Evolutionary conservation across 2,113 vertebrate genomes (phyloP).

Genomic region (Malurus melanocephalus): DNA sequence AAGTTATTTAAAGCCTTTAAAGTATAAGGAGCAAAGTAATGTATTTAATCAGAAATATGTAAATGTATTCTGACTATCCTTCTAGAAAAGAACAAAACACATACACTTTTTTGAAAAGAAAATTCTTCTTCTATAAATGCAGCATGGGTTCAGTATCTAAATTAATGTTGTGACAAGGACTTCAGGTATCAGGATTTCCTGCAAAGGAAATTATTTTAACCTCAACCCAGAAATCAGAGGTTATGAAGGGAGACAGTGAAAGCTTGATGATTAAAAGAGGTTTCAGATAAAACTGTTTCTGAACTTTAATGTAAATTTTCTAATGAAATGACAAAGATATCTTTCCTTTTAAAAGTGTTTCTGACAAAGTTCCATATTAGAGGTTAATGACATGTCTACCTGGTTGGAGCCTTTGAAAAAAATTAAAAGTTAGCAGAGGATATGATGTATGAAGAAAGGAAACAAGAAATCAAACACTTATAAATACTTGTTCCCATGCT

Average conservation of each 20-base stretch:
- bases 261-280: slow-evolving; percentile 28
- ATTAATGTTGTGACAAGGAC: slow-evolving; percentile 20
- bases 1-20: not conserved
- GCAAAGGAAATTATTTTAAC: slow-evolving; percentile 36
- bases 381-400: slow-evolving; percentile 22
- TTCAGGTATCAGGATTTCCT: slow-evolving; percentile 40
- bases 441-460: not conserved
- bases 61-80: not conserved
- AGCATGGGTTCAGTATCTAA: not conserved
- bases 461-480: not conserved
- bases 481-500: not conserved
- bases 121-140: not conserved
- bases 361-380: not conserved
- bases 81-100: not conserved
- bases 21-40: not conserved
- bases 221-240: slow-evolving; percentile 16
- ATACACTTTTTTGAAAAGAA: not conserved
- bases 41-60: not conserved
- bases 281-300: slow-evolving; percentile 1
- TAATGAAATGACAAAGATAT: slow-evolving; percentile 22
- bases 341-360: not conserved
- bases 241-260: not conserved
- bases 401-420: not conserved
- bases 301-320: slow-evolving; percentile 12
- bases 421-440: not conserved